phyloP scores from a whole-genome alignment of 2,113 vertebrate genomes.

The Pelecanoides urinatrix region DNA sequence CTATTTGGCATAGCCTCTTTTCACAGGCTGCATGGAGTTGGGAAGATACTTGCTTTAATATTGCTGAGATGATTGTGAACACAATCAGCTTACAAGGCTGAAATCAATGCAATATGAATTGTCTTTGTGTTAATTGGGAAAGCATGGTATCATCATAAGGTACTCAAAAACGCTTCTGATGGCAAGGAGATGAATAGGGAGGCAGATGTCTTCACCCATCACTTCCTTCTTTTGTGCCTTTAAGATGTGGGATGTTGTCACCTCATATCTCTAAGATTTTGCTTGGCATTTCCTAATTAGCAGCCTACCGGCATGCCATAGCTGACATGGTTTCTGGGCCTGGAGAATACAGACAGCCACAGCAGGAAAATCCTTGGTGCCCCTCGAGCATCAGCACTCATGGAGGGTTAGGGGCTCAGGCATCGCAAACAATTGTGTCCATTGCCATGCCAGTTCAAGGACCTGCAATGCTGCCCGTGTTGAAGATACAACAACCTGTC shows the following conservation, averaged over 20 bases:
- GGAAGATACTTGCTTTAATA: background rate
- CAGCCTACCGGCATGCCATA: background rate
- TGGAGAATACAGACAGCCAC: background rate
- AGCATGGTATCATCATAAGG: background rate
- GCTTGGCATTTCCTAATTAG: background rate
- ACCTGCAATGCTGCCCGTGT: accelerated
- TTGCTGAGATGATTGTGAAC: background rate
- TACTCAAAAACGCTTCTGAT: background rate
- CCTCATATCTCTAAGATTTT: background rate
- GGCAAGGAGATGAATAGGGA: background rate
- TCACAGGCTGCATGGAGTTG: background rate
- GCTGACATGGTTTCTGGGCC: background rate
- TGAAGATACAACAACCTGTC: background rate
- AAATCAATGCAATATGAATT: background rate
- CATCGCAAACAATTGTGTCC: too few relatives aligned
- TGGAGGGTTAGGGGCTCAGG: background rate
- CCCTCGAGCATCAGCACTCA: background rate
- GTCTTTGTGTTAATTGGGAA: background rate
- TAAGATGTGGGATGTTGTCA: background rate
- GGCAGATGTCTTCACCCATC: background rate
- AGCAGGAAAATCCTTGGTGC: background rate
- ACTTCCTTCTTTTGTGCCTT: background rate
- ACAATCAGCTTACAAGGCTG: background rate
- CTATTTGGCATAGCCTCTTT: background rate
- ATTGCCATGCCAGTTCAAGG: background rate